A percentile compares a stretch with the other conserved stretches of the same genome.
Conservation (phyloP, 2,888 invertebrate genomes). For the Linyphia triangularis region DNA sequence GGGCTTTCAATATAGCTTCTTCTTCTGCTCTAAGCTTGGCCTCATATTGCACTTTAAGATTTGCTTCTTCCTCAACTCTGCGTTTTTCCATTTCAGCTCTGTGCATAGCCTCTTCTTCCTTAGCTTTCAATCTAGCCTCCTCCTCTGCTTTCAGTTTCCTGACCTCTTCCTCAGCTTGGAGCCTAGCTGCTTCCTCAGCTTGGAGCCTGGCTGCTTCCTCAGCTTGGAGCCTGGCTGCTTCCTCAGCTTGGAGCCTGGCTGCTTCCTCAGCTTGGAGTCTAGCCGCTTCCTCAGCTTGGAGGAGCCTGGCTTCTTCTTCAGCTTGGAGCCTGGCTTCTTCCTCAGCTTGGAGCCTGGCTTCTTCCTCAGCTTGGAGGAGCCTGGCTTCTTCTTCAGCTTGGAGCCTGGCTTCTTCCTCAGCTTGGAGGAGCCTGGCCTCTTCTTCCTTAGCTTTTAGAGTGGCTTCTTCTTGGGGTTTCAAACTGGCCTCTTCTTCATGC, state of each 20-base stretch:
- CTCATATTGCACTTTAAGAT: background rate
- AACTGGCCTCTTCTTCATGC: conserved; percentile 9
- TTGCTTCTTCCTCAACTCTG: conserved; percentile 12
- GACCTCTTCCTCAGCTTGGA: conserved; percentile 4
- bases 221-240: background rate
- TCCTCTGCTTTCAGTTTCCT: background rate
- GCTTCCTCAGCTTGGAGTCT: background rate
- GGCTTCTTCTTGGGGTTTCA: background rate
- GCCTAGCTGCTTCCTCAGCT: background rate
- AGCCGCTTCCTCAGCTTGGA: background rate
- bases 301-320: background rate
- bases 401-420: conserved; percentile 4
- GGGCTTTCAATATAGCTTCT: background rate
- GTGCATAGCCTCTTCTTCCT: background rate
- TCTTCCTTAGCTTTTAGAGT: background rate
- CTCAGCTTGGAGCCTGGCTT: conserved; percentile 5
- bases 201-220: background rate
- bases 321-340: background rate
- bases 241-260: background rate
- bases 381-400: conserved; percentile 17
- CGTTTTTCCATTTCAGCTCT: background rate
- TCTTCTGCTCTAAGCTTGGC: conserved; percentile 2
- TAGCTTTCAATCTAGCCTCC: conserved; percentile 4
- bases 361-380: background rate
- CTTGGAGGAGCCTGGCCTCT: background rate